Evolutionary conservation across 2,113 vertebrate genomes (phyloP).

Genomic region (Pollimyrus isidori): DNA sequence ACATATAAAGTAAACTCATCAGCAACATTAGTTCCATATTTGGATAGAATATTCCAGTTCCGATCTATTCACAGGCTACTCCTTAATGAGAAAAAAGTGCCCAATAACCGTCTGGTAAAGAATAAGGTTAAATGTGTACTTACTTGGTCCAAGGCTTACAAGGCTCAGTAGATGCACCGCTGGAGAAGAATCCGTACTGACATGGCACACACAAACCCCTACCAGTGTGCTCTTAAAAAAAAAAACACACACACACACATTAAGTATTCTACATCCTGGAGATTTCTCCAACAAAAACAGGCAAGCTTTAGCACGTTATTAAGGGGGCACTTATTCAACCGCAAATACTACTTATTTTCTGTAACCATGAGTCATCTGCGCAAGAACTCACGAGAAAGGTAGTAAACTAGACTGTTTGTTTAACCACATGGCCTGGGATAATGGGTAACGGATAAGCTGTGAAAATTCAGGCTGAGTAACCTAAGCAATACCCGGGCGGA

Average conservation of each 20-base stretch:
- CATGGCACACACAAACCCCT: conserved; percentile 56
- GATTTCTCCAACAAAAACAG: not conserved
- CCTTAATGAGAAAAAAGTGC: not conserved
- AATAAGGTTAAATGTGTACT: conserved; percentile 43
- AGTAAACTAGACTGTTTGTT: not conserved
- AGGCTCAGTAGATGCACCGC: conserved; percentile 47
- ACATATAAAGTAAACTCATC: not conserved
- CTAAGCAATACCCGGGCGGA: not conserved
- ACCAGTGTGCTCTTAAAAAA: conserved; percentile 42
- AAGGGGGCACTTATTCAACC: not conserved
- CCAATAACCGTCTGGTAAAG: not conserved
- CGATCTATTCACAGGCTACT: not conserved
- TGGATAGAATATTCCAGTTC: not conserved
- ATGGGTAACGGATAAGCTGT: not conserved
- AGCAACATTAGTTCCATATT: not conserved
- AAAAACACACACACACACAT: conserved; percentile 1
- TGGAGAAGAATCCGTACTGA: conserved; percentile 72
- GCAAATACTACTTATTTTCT: not conserved
- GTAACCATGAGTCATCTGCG: not conserved
- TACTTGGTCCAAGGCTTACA: conserved; percentile 88
- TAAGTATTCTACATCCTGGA: not conserved
- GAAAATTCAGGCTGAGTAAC: not conserved
- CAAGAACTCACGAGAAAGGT: not conserved
- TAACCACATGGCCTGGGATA: not conserved
- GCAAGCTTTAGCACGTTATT: not conserved